Base-by-base conservation (phyloP, 92 coral and sea anemone species). In the Palythoa grandiflora region DNA sequence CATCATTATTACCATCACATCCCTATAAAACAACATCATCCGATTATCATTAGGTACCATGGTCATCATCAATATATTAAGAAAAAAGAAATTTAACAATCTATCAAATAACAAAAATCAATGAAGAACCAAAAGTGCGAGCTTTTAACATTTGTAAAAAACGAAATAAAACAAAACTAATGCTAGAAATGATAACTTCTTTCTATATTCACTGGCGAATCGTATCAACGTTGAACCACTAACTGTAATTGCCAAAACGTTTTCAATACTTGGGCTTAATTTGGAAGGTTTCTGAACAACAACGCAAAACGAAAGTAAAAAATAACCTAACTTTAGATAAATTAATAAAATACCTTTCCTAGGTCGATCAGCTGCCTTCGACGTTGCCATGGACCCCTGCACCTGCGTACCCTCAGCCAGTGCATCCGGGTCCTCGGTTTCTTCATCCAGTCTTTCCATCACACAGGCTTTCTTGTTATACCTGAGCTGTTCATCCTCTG, bases 401-500 rank as follows among this genome's bases (percentile, higher is more conserved):
- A 20, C 68, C 20, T 35, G 83, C 9, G 5, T 54, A 9, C 3
- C 53, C 1, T 19, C 38, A 5, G 16, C 21, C 11, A 54, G 1
- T 10, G 39, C 2, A 50, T 50, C 59, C 14, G 51, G 44, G 9
- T 37, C 48, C 12, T 54, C 66, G n/a, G 4, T 38, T 52, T 77
- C 68, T 77, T 77, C 83, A 36, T 51, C 38, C 53, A 77, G 50
- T 54, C 47, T 35, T 77, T 54, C 83, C 48, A 77, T 50, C 10
- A 52, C 40, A 54, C 38, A 5, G 1, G 21, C 0, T 21, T 54
- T 57, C 19, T 54, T 35, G 5, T 21, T 19, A 3, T 14, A 38
- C 44, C 3, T 73, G 78, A 0, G 44, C 4, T 20, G 48, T 13
- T 77, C 68, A 9, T 55, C 61, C 1, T 28, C 68, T 6, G 80